These are phyloP conservation scores for Micronycteris hirsuta DNA, from an alignment of 2,113 vertebrate genomes.

Conservation along the genomic window DNA sequence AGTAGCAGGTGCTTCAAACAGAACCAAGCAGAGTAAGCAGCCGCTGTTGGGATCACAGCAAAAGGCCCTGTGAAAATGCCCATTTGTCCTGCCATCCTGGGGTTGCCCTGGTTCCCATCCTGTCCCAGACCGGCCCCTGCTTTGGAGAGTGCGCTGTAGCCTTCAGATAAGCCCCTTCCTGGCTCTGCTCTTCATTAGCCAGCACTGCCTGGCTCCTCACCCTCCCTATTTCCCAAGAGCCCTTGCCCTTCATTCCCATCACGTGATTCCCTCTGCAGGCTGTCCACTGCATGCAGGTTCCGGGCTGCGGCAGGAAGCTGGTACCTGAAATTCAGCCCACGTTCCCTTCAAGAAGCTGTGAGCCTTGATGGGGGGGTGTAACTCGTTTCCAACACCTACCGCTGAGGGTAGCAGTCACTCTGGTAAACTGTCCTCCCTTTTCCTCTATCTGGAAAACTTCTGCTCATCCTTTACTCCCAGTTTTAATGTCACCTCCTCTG, in stretches of 20 bases:
- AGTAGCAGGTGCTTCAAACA: not conserved
- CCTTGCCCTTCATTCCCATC: not conserved
- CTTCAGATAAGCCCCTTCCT: not conserved
- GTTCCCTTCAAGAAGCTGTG: not conserved
- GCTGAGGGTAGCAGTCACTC: not conserved
- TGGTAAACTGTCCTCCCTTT: not conserved
- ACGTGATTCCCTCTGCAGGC: not conserved
- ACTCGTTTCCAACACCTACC: not conserved
- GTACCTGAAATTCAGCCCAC: not conserved
- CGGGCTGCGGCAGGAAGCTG: not conserved
- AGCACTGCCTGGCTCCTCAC: rapidly evolving
- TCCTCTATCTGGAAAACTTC: not conserved
- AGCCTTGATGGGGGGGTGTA: not conserved
- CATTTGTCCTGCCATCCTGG: not conserved
- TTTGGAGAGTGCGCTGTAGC: not conserved
- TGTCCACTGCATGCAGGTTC: not conserved
- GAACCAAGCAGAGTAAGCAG: not conserved
- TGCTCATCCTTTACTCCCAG: not conserved
- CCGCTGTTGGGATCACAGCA: not conserved
- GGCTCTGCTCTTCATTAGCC: not conserved
- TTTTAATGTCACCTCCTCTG: not conserved
- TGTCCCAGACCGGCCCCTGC: not conserved
- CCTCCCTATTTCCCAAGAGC: not conserved
- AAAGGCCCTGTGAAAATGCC: not conserved
- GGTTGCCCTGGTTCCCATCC: not conserved